Conservation (phyloP, 2,113 vertebrate genomes). For the Tetraodon nigroviridis region DNA sequence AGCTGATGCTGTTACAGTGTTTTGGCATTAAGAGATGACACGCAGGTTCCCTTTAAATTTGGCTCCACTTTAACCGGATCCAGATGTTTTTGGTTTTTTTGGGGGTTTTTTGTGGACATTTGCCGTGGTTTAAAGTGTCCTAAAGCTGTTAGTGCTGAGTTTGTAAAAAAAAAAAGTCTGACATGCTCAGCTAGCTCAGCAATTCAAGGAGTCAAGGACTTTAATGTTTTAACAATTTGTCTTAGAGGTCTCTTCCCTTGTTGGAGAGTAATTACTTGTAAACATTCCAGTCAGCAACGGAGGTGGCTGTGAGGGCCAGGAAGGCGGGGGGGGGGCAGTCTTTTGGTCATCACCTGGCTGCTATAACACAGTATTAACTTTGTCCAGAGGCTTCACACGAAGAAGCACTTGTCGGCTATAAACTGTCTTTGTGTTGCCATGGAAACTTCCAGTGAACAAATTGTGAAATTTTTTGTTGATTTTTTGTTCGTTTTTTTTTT, state of each 20-base stretch:
- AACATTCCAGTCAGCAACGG: conserved; percentile 67
- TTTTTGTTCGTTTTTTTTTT: conserved; percentile 38
- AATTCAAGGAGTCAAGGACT: conserved; percentile 41
- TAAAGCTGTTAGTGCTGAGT: conserved; percentile 61
- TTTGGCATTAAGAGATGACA: conserved; percentile 44
- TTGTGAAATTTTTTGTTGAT: too few relatives aligned
- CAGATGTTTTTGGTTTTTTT: too few relatives aligned
- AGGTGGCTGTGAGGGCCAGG: too few relatives aligned
- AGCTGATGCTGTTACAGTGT: conserved; percentile 38
- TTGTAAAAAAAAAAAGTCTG: conserved; percentile 3
- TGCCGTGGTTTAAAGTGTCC: conserved; percentile 56
- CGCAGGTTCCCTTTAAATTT: conserved; percentile 60
- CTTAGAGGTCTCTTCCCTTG: conserved; percentile 50
- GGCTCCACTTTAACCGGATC: conserved; percentile 56
- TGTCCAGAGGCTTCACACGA: conserved; percentile 49
- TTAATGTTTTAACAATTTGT: conserved; percentile 64
- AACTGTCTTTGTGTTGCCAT: conserved; percentile 63
- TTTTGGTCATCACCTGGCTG: conserved; percentile 30
- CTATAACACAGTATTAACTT: conserved; percentile 41
- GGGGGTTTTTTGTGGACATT: conserved; percentile 8
- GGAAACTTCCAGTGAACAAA: conserved; percentile 69
- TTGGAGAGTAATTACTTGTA: conserved; percentile 63
- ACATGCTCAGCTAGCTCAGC: conserved; percentile 45
- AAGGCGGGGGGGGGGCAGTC: too few relatives aligned
- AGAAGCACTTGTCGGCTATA: conserved; percentile 48